Evolutionary conservation across 2,888 invertebrate species (phyloP).

Genomic region (Oligia fasciuncula): DNA sequence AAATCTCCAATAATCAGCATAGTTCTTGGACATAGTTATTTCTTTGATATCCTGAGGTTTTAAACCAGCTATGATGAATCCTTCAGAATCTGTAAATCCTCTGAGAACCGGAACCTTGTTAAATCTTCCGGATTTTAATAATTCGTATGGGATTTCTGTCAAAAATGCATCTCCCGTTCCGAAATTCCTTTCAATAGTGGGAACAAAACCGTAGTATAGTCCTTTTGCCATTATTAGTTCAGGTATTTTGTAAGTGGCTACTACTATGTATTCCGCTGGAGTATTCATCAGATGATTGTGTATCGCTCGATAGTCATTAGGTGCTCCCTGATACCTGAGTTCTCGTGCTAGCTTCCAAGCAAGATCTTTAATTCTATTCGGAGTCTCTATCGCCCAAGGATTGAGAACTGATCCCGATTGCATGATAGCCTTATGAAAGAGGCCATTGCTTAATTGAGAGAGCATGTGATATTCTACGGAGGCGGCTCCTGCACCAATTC

Average conservation of each 20-base stretch:
- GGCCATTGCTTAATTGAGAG: conserved; percentile 72
- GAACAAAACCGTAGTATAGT: conserved; percentile 73
- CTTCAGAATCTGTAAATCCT: conserved; percentile 79
- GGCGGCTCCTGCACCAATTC: conserved; percentile 77
- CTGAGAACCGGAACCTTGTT: conserved; percentile 83
- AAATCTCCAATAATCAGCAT: conserved; percentile 65
- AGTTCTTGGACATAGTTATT: conserved; percentile 66
- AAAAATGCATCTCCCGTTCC: conserved; percentile 71
- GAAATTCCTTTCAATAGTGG: conserved; percentile 77
- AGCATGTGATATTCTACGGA: conserved; percentile 76
- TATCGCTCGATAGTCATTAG: conserved; percentile 64
- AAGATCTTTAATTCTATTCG: conserved; percentile 65
- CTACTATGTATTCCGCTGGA: conserved; percentile 59
- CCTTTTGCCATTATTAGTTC: conserved; percentile 32
- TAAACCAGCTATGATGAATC: conserved; percentile 70
- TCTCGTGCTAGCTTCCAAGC: conserved; percentile 65
- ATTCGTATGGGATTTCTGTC: conserved; percentile 77
- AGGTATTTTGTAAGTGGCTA: conserved; percentile 58
- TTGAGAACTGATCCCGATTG: conserved; percentile 79
- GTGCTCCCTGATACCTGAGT: conserved; percentile 70
- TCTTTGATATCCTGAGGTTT: conserved; percentile 67
- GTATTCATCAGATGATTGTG: conserved; percentile 67
- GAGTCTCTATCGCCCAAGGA: conserved; percentile 74
- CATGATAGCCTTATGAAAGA: conserved; percentile 80
- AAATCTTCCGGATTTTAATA: conserved; percentile 78